Conservation (phyloP, 2,797 vertebrate species). For the Xenentodon cancila region DNA sequence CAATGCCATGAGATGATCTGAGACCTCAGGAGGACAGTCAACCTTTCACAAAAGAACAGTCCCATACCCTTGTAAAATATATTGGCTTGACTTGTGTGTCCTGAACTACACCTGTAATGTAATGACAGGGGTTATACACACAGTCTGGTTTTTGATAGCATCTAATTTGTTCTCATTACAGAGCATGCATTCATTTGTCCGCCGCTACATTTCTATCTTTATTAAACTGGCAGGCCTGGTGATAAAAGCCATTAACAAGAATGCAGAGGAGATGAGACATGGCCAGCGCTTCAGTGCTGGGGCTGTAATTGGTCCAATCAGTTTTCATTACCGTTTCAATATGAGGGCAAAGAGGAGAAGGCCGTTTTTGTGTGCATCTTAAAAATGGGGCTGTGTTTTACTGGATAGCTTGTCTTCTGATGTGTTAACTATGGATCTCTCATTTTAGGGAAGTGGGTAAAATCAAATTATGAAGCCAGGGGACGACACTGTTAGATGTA, state of each 20-base stretch:
- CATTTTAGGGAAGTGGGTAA: constrained; percentile 4
- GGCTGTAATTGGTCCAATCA: constrained; percentile 53
- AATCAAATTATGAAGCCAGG: background rate
- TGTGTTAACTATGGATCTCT: constrained; percentile 4
- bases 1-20: constrained; percentile 15
- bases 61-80: constrained; percentile 11
- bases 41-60: constrained; percentile 18
- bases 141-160: constrained; percentile 27
- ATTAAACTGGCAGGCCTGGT: constrained; percentile 38
- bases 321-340: constrained; percentile 42
- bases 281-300: constrained; percentile 4
- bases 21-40: constrained; percentile 19
- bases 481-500: background rate
- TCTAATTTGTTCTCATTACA: constrained; percentile 51
- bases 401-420: constrained; percentile 4
- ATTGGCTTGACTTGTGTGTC: constrained; percentile 7
- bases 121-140: constrained; percentile 19
- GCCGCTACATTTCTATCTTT: constrained; percentile 22
- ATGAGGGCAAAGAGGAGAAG: constrained; percentile 5
- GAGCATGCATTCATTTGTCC: constrained; percentile 21
- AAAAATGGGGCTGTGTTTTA: background rate
- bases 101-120: constrained; percentile 1
- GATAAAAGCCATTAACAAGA: constrained; percentile 29
- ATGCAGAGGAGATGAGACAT: constrained; percentile 18
- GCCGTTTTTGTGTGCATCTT: background rate